phyloP scores from a whole-genome alignment of 2,888 invertebrate genomes.

The Idaea straminata region DNA sequence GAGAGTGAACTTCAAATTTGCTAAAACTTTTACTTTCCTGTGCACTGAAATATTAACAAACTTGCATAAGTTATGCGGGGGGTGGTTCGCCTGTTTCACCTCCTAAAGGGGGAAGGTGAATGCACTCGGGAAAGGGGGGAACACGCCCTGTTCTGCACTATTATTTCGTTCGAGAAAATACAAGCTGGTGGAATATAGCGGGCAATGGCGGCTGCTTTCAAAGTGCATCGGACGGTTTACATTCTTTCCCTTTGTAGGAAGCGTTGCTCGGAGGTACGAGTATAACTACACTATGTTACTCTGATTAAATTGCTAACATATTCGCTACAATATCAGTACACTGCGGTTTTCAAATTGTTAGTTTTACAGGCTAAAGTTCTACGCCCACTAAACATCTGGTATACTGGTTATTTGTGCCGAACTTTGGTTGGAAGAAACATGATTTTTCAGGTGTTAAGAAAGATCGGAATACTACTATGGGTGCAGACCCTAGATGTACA shows the following conservation, averaged over 20 bases:
- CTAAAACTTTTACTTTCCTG: conserved; percentile 27
- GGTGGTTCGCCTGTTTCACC: conserved; percentile 23
- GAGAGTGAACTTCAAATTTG: conserved; percentile 21
- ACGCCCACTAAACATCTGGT: background rate
- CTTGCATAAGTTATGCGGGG: conserved; percentile 68
- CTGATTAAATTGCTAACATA: conserved; percentile 26
- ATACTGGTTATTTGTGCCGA: no score
- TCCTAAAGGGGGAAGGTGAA: conserved; percentile 47
- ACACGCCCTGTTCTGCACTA: conserved; percentile 34
- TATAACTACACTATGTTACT: conserved; percentile 8
- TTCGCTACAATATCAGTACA: conserved; percentile 6
- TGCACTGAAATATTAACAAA: conserved; percentile 73
- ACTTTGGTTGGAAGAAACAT: no score
- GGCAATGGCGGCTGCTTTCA: conserved; percentile 21
- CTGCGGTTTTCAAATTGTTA: background rate
- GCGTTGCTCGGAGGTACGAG: conserved; percentile 11
- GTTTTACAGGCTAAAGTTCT: background rate
- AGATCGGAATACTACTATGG: no score
- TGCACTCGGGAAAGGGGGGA: conserved; percentile 40
- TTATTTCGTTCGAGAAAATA: conserved; percentile 35
- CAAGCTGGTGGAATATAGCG: conserved; percentile 32
- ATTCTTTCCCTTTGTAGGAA: conserved; percentile 40
- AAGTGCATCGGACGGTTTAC: conserved; percentile 46
- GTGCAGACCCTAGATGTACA: no score
- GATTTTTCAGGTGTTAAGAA: no score